Evolutionary conservation across 2,113 vertebrate species (phyloP).

Genomic region (Pseudopipra pipra): DNA sequence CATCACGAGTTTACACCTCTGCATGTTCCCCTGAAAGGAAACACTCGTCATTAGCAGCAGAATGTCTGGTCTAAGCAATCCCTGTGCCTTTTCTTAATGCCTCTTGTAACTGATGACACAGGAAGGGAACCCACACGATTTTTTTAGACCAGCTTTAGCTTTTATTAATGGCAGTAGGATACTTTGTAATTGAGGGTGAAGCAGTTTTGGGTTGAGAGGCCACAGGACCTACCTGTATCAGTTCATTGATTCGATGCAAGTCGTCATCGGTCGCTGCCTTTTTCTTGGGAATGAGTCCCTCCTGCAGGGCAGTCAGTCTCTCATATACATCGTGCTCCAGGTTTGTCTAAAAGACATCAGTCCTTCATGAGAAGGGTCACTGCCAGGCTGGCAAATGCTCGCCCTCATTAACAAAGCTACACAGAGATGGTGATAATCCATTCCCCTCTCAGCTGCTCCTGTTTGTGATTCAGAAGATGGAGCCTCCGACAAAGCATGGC

Average conservation of each 20-base stretch:
- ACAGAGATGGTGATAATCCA: background rate
- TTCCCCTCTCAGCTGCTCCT: slow-evolving; percentile 46
- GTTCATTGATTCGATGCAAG: slow-evolving; percentile 94
- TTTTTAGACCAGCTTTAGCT: background rate
- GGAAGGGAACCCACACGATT: background rate
- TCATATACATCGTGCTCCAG: slow-evolving; percentile 96
- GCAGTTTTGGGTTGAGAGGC: background rate
- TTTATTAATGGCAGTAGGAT: background rate
- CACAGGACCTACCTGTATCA: slow-evolving; percentile 87
- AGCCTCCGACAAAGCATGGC: slow-evolving; percentile 25
- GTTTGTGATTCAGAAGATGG: slow-evolving; percentile 41
- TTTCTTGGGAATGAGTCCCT: slow-evolving; percentile 98
- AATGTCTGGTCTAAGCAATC: background rate
- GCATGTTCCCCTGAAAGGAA: slow-evolving; percentile 93
- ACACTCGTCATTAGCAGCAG: background rate
- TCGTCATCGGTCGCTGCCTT: slow-evolving; percentile 92
- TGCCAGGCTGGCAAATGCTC: background rate
- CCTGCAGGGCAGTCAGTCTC: slow-evolving; percentile 91
- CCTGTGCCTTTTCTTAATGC: background rate
- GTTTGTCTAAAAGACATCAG: slow-evolving; percentile 81
- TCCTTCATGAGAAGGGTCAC: slow-evolving; percentile 17
- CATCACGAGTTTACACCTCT: slow-evolving; percentile 99
- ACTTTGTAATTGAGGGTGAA: background rate
- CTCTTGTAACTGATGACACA: background rate
- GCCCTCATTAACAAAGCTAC: slow-evolving; percentile 14